Percentiles rank a stretch among this genome's conserved stretches.
phyloP scores from a whole-genome alignment of 1,140 invertebrate species.

The Diabrotica virgifera region DNA sequence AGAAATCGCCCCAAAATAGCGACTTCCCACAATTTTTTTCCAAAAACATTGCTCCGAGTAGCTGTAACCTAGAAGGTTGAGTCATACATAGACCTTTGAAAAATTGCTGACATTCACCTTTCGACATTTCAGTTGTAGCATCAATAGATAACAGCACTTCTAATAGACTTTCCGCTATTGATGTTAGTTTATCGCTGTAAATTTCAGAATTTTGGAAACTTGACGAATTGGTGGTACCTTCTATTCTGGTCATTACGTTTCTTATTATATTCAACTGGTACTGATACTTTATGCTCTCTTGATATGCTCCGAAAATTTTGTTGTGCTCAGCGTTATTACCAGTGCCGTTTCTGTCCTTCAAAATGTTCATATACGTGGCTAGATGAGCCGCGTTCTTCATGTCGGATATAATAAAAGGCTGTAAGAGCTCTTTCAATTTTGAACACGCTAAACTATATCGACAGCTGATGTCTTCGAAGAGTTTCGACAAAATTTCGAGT shows the following conservation, averaged over 20 bases:
- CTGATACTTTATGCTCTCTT: slow-evolving; percentile 77
- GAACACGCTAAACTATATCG: slow-evolving; percentile 80
- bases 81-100: slow-evolving; percentile 68
- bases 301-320: slow-evolving; percentile 76
- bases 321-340: slow-evolving; percentile 55
- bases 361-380: slow-evolving; percentile 70
- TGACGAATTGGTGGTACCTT: slow-evolving; percentile 40
- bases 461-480: slow-evolving; percentile 77
- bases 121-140: slow-evolving; percentile 61
- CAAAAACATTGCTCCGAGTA: slow-evolving; percentile 71
- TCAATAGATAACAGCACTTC: slow-evolving; percentile 73
- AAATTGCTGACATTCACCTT: slow-evolving; percentile 62
- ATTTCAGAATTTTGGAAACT: slow-evolving; percentile 41
- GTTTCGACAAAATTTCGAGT: slow-evolving; percentile 46
- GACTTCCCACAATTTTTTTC: slow-evolving; percentile 73
- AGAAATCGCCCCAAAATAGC: slow-evolving; percentile 87
- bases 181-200: slow-evolving; percentile 72
- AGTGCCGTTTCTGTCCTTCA: slow-evolving; percentile 59
- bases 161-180: slow-evolving; percentile 75
- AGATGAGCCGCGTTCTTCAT: slow-evolving; percentile 76
- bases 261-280: slow-evolving; percentile 75
- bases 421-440: slow-evolving; percentile 71
- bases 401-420: slow-evolving; percentile 71
- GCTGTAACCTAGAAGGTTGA: slow-evolving; percentile 58
- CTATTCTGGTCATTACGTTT: slow-evolving; percentile 68